These are phyloP conservation scores for Petrocephalus microphthalmus DNA, from an alignment of 2,113 vertebrate species.

Conservation along the genomic window DNA sequence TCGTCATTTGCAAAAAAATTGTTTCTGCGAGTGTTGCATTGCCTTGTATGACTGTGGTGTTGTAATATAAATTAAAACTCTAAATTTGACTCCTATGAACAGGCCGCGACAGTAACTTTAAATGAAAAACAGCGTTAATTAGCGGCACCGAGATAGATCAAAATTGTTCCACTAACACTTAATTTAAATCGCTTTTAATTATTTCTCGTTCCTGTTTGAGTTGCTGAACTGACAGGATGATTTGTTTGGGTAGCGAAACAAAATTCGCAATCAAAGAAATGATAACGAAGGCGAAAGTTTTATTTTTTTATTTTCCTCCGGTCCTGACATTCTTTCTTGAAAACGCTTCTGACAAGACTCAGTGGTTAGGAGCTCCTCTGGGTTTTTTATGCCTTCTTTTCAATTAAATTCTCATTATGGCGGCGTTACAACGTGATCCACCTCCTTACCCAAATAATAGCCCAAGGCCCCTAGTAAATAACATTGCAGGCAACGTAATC, in stretches of 20 bases:
- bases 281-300: not conserved
- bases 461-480: not conserved
- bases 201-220: constrained; percentile 8
- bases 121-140: constrained; percentile 21
- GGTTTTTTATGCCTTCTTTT: constrained; percentile 6
- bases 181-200: constrained; percentile 19
- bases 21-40: not conserved
- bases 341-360: not conserved
- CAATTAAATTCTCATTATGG: constrained; percentile 23
- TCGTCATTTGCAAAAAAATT: not conserved
- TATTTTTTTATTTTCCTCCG: not conserved
- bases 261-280: constrained; percentile 15
- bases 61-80: not conserved
- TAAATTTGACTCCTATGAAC: not conserved
- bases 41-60: not conserved
- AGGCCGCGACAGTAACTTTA: not conserved
- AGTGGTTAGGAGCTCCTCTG: not conserved
- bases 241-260: constrained; percentile 11
- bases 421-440: constrained; percentile 13
- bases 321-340: not conserved
- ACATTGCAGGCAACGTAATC: not conserved
- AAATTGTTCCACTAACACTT: constrained; percentile 6
- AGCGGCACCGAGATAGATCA: constrained; percentile 10
- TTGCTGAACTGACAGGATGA: not conserved
- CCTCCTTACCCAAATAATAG: not conserved